phyloP scores from a whole-genome alignment of 2,888 invertebrate species.

The Homarus gammarus region DNA sequence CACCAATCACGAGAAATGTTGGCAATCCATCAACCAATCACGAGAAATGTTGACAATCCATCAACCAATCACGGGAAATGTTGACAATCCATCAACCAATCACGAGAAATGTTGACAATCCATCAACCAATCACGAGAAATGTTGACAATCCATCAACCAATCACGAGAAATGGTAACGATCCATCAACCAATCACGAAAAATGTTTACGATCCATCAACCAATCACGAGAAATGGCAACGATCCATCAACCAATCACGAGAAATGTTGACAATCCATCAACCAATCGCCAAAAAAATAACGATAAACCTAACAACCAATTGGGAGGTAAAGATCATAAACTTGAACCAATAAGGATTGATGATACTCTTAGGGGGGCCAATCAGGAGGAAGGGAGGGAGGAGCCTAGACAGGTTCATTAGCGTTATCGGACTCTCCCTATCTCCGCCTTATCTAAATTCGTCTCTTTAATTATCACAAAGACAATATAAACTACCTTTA shows the following conservation, averaged over 20 bases:
- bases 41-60: background rate
- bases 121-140: background rate
- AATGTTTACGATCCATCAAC: background rate
- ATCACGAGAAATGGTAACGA: background rate
- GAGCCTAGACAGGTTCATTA: background rate
- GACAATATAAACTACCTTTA: no score
- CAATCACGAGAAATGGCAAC: background rate
- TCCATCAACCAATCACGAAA: background rate
- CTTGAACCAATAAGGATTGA: background rate
- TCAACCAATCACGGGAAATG: no score
- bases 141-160: background rate
- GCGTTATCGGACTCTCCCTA: background rate
- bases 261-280: background rate
- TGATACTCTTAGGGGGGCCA: background rate
- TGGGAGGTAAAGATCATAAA: background rate
- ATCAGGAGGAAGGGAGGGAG: background rate
- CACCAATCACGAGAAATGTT: background rate
- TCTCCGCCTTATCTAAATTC: background rate
- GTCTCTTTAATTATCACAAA: background rate
- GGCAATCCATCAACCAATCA: no score
- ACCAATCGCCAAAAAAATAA: background rate
- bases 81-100: no score
- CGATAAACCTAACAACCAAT: background rate
- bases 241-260: background rate
- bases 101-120: no score